Conservation (phyloP, 2,888 invertebrate genomes). For the Fragum fragum region DNA sequence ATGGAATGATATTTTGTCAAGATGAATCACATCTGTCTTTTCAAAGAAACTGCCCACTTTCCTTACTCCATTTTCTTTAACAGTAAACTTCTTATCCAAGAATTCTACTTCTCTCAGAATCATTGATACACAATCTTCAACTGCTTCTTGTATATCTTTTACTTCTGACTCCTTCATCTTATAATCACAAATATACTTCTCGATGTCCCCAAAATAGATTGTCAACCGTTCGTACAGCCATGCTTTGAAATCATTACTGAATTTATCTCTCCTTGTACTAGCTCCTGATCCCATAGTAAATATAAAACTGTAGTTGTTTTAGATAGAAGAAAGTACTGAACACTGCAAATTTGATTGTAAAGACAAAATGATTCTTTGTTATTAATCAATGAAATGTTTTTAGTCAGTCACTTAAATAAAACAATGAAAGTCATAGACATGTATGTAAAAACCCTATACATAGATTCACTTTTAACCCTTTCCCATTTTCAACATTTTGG, state of each 20-base stretch:
- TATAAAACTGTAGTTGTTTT: too few relatives aligned
- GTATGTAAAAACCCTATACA: too few relatives aligned
- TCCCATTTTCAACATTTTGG: too few relatives aligned
- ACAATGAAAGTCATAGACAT: too few relatives aligned
- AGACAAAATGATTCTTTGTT: too few relatives aligned
- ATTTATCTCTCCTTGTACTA: constrained; percentile 20
- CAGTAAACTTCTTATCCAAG: constrained; percentile 42
- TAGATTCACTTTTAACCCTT: too few relatives aligned
- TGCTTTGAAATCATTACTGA: constrained; percentile 19
- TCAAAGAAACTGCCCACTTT: constrained; percentile 50
- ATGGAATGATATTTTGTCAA: constrained; percentile 39
- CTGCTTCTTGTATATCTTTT: constrained; percentile 35
- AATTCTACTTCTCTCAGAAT: constrained; percentile 43
- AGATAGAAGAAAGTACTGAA: too few relatives aligned
- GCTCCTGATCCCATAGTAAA: constrained; percentile 29
- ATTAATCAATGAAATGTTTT: too few relatives aligned
- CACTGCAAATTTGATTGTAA: too few relatives aligned
- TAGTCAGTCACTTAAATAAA: too few relatives aligned
- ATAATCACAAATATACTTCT: constrained; percentile 35
- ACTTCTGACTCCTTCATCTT: constrained; percentile 30
- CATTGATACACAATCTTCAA: constrained; percentile 42
- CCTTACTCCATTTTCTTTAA: constrained; percentile 29
- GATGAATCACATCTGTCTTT: constrained; percentile 41
- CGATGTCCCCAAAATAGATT: constrained; percentile 54
- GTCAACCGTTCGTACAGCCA: constrained; percentile 46